These are phyloP conservation scores for Ectropis grisescens DNA, from an alignment of 1,140 invertebrate species.

Conservation along the genomic window DNA sequence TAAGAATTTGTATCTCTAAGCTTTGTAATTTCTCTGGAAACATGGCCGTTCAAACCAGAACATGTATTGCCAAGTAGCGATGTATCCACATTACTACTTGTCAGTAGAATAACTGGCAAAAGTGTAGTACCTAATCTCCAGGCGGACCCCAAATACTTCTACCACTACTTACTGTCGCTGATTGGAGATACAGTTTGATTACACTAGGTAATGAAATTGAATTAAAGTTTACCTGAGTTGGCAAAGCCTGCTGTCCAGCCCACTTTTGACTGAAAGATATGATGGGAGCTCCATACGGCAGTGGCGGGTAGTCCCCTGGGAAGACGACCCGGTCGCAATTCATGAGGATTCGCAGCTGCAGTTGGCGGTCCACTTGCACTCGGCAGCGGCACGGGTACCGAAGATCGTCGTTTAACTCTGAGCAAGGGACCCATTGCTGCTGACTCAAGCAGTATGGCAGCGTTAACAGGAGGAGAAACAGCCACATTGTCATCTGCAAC, in stretches of 20 bases:
- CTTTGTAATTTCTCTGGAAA: too few relatives aligned
- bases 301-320: conserved; percentile 77
- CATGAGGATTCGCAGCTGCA: conserved; percentile 73
- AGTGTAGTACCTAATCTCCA: too few relatives aligned
- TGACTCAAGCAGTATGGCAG: conserved; percentile 22
- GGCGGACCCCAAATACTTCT: too few relatives aligned
- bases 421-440: conserved; percentile 72
- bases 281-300: conserved; percentile 82
- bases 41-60: too few relatives aligned
- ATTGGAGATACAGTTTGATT: too few relatives aligned
- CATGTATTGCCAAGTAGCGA: too few relatives aligned
- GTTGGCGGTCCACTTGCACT: conserved; percentile 49
- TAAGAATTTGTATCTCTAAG: too few relatives aligned
- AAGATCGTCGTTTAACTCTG: conserved; percentile 75
- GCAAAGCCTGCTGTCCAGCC: conserved; percentile 84
- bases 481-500: conserved; percentile 43
- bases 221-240: conserved; percentile 79
- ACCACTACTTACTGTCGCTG: too few relatives aligned
- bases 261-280: conserved; percentile 81
- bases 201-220: too few relatives aligned
- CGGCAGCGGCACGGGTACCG: conserved; percentile 75
- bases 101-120: too few relatives aligned
- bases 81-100: too few relatives aligned
- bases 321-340: conserved; percentile 90
- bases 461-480: conserved; percentile 30